phyloP scores from a whole-genome alignment of 2,888 invertebrate species.

The Nemotelus pantherinus region DNA sequence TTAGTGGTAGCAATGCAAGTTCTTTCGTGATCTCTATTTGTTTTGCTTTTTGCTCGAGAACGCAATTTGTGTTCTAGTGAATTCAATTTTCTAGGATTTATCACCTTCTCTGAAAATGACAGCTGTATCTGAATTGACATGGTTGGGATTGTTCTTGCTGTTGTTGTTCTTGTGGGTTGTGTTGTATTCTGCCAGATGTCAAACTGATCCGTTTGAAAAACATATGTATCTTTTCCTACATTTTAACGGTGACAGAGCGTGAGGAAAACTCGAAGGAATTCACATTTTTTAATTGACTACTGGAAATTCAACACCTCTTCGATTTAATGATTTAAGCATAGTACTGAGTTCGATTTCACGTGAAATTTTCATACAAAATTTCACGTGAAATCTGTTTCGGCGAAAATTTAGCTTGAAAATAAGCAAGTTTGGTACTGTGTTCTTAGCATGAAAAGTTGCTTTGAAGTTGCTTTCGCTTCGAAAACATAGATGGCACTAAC shows the following conservation, averaged over 20 bases:
- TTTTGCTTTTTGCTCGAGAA: constrained; percentile 37
- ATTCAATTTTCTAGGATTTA: constrained; percentile 44
- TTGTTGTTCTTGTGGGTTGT: not conserved
- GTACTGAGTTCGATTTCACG: too few species aligned
- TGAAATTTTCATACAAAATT: too few species aligned
- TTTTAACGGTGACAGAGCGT: not conserved
- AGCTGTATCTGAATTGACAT: constrained; percentile 18
- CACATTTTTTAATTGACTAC: too few species aligned
- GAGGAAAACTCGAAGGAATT: too few species aligned
- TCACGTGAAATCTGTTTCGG: too few species aligned
- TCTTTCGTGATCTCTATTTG: constrained; percentile 33
- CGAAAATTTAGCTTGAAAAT: too few species aligned
- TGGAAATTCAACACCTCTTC: too few species aligned
- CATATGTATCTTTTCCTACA: not conserved
- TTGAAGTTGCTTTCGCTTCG: too few species aligned
- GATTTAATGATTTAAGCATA: too few species aligned
- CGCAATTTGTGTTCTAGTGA: constrained; percentile 39
- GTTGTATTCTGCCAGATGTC: not conserved
- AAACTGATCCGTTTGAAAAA: not conserved
- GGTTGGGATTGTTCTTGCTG: not conserved
- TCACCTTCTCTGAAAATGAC: constrained; percentile 33
- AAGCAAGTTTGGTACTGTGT: too few species aligned
- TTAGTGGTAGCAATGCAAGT: constrained; percentile 20
- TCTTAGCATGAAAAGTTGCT: too few species aligned
- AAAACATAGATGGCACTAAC: too few species aligned